Conservation (phyloP, 1,140 invertebrate species). For the Geopemphigus sp. region DNA sequence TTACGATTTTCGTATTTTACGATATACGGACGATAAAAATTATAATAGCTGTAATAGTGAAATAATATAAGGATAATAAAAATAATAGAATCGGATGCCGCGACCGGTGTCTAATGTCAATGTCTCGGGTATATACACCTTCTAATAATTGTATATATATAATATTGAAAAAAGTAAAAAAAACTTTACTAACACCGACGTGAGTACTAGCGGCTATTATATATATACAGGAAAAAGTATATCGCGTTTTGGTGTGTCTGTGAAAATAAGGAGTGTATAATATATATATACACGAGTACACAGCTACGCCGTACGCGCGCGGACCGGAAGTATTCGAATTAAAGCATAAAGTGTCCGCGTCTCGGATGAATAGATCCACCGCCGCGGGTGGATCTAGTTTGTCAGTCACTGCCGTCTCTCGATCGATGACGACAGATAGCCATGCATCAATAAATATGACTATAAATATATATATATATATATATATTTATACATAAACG, state of each 20-base stretch:
- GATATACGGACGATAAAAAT: background rate
- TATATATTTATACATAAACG: background rate
- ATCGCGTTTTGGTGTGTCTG: conserved; percentile 33
- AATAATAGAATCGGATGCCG: background rate
- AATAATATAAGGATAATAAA: background rate
- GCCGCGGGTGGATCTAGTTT: conserved; percentile 12
- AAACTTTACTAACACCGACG: too few relatives aligned
- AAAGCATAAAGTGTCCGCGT: conserved; percentile 44
- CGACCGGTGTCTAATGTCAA: too few relatives aligned
- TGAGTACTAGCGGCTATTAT: too few relatives aligned
- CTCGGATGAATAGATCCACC: conserved; percentile 43
- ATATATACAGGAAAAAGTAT: conserved; percentile 8
- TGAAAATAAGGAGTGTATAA: conserved; percentile 23
- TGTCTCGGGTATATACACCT: too few relatives aligned
- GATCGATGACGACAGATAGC: background rate
- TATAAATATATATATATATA: background rate
- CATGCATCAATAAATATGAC: conserved; percentile 47
- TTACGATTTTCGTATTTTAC: background rate
- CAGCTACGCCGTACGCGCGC: background rate
- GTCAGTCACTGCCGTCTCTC: conserved; percentile 22
- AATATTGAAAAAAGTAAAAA: too few relatives aligned
- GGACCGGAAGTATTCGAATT: conserved; percentile 49
- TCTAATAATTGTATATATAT: background rate
- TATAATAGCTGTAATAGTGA: conserved; percentile 2
- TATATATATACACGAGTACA: background rate